These are phyloP conservation scores for Lepidotrigona ventralis DNA, from an alignment of 1,140 invertebrate species.

Conservation along the genomic window DNA sequence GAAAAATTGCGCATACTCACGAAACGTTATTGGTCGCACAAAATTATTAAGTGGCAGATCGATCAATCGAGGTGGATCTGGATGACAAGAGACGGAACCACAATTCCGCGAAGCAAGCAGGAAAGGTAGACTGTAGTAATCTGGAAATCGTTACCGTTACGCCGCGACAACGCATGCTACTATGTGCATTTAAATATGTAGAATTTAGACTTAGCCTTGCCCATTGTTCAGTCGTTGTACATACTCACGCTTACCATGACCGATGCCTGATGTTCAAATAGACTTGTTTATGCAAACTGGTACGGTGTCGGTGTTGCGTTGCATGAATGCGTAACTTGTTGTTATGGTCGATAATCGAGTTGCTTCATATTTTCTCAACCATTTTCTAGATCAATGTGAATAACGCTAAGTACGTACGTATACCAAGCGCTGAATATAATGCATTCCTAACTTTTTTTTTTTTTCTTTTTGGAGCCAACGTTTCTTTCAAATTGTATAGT, in stretches of 20 bases:
- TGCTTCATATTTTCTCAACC: no score
- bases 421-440: no score
- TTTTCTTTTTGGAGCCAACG: no score
- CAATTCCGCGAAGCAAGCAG: not conserved
- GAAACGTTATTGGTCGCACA: not conserved
- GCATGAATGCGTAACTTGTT: not conserved
- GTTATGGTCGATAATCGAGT: no score
- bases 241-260: not conserved
- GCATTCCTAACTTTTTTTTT: no score
- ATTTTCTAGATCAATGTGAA: not conserved
- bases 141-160: conserved; percentile 10
- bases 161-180: no score
- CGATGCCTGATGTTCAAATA: not conserved
- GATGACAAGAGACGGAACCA: not conserved
- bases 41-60: not conserved
- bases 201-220: no score
- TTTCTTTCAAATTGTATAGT: no score
- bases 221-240: no score
- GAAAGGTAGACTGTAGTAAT: not conserved
- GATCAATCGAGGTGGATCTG: conserved; percentile 6
- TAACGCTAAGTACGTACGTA: no score
- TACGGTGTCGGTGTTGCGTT: conserved; percentile 9
- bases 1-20: not conserved
- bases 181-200: no score
- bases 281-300: not conserved